Evolutionary conservation across 2,113 vertebrate species (phyloP).

Genomic region (Oenanthe melanoleuca): DNA sequence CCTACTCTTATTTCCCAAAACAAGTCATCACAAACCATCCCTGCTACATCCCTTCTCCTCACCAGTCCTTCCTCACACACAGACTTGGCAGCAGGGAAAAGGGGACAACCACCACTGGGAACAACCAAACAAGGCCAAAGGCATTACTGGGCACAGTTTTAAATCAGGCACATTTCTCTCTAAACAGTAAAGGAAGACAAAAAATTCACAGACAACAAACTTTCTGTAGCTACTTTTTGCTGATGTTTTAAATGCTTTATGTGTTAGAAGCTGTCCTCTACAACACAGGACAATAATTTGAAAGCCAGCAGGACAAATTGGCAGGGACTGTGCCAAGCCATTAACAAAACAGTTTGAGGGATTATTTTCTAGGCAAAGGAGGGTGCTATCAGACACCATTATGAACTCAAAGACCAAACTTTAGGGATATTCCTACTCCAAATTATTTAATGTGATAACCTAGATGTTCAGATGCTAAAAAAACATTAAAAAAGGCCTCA

Average conservation of each 20-base stretch:
- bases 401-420: neutral
- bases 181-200: neutral
- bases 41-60: neutral
- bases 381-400: neutral
- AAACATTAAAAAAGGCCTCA: neutral
- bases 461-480: neutral
- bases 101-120: neutral
- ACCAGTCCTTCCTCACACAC: neutral
- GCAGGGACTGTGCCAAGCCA: neutral
- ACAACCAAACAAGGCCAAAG: neutral
- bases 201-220: neutral
- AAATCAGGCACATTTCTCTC: neutral
- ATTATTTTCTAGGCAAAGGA: neutral
- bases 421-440: neutral
- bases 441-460: neutral
- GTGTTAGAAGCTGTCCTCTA: neutral
- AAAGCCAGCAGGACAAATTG: neutral
- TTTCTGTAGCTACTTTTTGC: neutral
- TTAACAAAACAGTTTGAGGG: neutral
- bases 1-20: neutral
- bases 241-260: neutral
- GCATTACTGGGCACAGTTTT: neutral
- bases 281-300: neutral
- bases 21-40: neutral
- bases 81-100: neutral